phyloP scores from a whole-genome alignment of 2,113 vertebrate species.

The Myrmophylax atrothorax region DNA sequence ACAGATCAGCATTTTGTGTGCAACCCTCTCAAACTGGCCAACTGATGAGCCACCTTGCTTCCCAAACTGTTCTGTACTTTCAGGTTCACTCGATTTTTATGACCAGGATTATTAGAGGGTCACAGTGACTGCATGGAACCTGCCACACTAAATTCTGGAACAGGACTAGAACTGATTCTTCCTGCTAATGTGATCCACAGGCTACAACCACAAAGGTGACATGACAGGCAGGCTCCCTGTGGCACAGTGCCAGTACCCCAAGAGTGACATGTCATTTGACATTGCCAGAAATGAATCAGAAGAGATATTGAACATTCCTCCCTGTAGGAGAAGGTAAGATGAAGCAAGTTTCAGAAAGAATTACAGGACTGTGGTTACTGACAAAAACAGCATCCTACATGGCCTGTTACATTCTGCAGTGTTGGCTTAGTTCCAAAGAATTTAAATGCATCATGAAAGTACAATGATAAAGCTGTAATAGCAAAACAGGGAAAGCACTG shows the following conservation, averaged over 20 bases:
- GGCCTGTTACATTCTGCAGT: background rate
- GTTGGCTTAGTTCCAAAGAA: background rate
- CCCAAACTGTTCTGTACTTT: background rate
- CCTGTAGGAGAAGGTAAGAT: background rate
- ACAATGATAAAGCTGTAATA: background rate
- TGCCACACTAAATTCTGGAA: background rate
- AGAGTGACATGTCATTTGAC: background rate
- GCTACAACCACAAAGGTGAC: background rate
- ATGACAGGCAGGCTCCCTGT: background rate
- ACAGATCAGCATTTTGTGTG: background rate
- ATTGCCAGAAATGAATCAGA: background rate
- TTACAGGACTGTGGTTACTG: background rate
- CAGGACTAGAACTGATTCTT: background rate
- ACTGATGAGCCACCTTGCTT: background rate
- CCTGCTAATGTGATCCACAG: background rate
- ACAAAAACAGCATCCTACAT: background rate
- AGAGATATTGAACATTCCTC: background rate
- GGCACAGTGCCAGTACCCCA: background rate
- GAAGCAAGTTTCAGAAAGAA: background rate
- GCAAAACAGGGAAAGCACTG: background rate
- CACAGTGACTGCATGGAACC: background rate
- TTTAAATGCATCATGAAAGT: background rate
- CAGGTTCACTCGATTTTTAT: background rate
- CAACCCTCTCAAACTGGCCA: background rate
- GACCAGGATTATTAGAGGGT: background rate